Evolutionary conservation across 35 echinoderm and acorn worm species (phyloP).

Genomic region (Antedon bifida): DNA sequence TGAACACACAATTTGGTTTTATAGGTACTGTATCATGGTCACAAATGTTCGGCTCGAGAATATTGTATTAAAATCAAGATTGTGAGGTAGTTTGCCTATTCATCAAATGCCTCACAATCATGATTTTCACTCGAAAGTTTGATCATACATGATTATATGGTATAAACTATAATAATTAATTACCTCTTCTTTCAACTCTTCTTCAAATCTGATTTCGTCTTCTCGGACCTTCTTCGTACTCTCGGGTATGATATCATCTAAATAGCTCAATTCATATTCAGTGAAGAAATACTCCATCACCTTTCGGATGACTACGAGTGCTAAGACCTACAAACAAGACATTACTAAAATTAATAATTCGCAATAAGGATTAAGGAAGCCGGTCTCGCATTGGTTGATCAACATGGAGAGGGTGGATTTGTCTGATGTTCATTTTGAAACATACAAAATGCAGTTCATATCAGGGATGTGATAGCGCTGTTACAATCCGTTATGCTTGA

Average conservation of each 20-base stretch:
- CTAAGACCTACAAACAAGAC: constrained; percentile 34
- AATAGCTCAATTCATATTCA: constrained; percentile 46
- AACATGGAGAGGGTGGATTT: no score
- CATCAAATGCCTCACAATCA: no score
- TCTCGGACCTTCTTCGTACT: constrained; percentile 48
- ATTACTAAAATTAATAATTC: neutral
- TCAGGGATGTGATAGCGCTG: no score
- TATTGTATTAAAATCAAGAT: neutral
- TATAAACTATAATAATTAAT: neutral
- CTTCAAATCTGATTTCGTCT: constrained; percentile 31
- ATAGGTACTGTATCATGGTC: neutral
- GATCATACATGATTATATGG: no score
- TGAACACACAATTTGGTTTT: neutral
- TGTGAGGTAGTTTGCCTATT: no score
- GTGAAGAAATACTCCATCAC: constrained; percentile 63
- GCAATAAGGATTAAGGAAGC: no score
- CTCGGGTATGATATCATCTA: constrained; percentile 87
- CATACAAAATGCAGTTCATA: no score
- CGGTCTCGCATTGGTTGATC: no score
- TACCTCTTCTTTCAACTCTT: constrained; percentile 55
- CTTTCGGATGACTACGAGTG: constrained; percentile 71
- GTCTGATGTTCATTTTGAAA: no score
- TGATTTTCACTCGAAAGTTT: no score
- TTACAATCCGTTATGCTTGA: no score
- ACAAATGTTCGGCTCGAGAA: neutral